phyloP scores from a whole-genome alignment of 1,140 invertebrate species.

The Phymastichus coffea region DNA sequence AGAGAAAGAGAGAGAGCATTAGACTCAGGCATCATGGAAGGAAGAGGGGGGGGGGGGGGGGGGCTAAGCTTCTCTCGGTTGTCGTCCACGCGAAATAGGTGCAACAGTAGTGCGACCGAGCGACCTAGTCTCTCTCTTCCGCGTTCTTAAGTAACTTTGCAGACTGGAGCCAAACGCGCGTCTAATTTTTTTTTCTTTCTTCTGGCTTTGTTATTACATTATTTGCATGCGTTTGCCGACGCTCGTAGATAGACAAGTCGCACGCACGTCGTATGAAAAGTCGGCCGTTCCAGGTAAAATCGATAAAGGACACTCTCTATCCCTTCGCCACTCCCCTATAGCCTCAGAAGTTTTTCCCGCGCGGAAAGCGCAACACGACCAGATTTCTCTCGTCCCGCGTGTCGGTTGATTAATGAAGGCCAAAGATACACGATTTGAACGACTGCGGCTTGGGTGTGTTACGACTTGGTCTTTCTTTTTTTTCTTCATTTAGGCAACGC shows the following conservation, averaged over 20 bases:
- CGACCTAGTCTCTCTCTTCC: slow-evolving; percentile 53
- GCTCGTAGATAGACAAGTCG: too few relatives aligned
- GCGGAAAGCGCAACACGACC: background rate
- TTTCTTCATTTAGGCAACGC: background rate
- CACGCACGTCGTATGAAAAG: slow-evolving; percentile 1
- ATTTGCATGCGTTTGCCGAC: too few relatives aligned
- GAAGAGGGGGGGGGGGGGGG: background rate
- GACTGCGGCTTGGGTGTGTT: too few relatives aligned
- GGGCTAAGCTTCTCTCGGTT: too few relatives aligned
- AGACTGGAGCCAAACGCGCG: too few relatives aligned
- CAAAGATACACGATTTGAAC: too few relatives aligned
- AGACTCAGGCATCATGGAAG: slow-evolving; percentile 8
- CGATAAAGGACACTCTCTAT: slow-evolving; percentile 25
- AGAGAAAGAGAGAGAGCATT: background rate
- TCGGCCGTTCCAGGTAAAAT: slow-evolving; percentile 27
- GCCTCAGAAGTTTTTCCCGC: background rate
- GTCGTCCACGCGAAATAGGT: slow-evolving; percentile 33
- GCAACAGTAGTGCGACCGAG: slow-evolving; percentile 49
- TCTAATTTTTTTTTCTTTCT: too few relatives aligned
- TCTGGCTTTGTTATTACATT: too few relatives aligned
- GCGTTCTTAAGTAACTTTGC: too few relatives aligned
- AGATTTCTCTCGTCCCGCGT: background rate
- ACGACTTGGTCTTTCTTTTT: too few relatives aligned
- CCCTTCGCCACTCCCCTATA: slow-evolving; percentile 29
- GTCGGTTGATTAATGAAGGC: too few relatives aligned